A percentile compares a stretch with the other conserved stretches of the same genome.
These are phyloP conservation scores for Colostygia pectinataria DNA, from an alignment of 2,888 invertebrate species.

Conservation along the genomic window DNA sequence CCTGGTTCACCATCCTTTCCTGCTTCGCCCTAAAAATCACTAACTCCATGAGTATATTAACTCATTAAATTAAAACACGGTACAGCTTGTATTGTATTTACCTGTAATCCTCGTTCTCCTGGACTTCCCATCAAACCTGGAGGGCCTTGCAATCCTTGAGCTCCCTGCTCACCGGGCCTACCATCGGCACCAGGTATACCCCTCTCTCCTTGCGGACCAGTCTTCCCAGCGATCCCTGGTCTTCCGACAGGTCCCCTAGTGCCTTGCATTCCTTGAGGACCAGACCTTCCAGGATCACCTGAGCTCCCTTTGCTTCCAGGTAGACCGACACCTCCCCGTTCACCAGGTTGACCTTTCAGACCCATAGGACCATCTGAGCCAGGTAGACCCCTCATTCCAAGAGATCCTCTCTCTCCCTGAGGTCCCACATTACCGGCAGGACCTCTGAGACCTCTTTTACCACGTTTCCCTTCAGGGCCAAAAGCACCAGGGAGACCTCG, in stretches of 20 bases:
- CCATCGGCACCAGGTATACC: slow-evolving; percentile 93
- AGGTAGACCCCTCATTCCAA: slow-evolving; percentile 86
- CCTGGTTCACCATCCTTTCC: slow-evolving; percentile 92
- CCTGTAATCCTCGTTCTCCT: slow-evolving; percentile 90
- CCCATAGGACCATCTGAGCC: slow-evolving; percentile 91
- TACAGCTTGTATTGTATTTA: slow-evolving; percentile 49
- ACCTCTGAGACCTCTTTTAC: slow-evolving; percentile 90
- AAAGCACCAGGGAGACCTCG: slow-evolving; percentile 88
- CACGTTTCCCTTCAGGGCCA: slow-evolving; percentile 91
- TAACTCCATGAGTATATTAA: not conserved
- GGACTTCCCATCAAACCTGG: slow-evolving; percentile 89
- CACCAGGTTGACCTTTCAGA: slow-evolving; percentile 88
- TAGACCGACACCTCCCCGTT: slow-evolving; percentile 83
- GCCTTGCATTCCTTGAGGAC: slow-evolving; percentile 86
- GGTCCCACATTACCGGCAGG: slow-evolving; percentile 88
- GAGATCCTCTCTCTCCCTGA: slow-evolving; percentile 87
- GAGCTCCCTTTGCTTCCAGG: slow-evolving; percentile 83
- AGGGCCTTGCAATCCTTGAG: slow-evolving; percentile 90
- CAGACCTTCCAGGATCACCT: slow-evolving; percentile 85
- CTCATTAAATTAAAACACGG: no score
- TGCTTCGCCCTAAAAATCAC: slow-evolving; percentile 84
- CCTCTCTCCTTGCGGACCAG: slow-evolving; percentile 87
- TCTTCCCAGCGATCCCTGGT: slow-evolving; percentile 87
- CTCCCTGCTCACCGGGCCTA: slow-evolving; percentile 91
- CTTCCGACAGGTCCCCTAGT: slow-evolving; percentile 86